phyloP scores from a whole-genome alignment of 2,113 vertebrate genomes.

The Ciconia stormi region DNA sequence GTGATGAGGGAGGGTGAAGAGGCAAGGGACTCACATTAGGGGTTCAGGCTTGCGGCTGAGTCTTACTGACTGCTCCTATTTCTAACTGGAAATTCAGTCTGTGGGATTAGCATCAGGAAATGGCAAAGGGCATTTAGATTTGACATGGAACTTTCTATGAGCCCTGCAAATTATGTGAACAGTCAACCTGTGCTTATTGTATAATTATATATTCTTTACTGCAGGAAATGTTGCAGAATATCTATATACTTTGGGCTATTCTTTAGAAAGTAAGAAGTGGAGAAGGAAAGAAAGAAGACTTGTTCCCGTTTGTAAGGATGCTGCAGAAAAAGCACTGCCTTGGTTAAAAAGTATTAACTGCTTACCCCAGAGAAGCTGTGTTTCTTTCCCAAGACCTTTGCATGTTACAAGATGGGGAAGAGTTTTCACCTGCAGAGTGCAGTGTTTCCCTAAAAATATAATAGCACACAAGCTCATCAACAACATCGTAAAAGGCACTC shows the following conservation, averaged over 20 bases:
- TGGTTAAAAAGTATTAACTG: neutral
- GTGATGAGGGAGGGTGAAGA: neutral
- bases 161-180: neutral
- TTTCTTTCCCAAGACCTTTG: neutral
- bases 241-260: neutral
- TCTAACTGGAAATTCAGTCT: neutral
- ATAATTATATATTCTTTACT: neutral
- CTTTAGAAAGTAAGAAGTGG: neutral
- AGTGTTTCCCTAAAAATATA: slow-evolving; percentile 16
- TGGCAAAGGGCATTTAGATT: neutral
- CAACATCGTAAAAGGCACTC: neutral
- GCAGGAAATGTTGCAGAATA: neutral
- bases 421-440: slow-evolving; percentile 52
- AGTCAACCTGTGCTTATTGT: neutral
- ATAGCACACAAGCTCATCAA: no score
- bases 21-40: neutral
- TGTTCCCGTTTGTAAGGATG: neutral
- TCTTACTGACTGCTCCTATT: neutral
- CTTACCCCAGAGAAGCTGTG: neutral
- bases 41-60: neutral
- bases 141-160: neutral
- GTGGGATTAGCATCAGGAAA: neutral
- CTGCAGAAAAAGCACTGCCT: neutral
- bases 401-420: neutral
- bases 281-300: neutral